Evolutionary conservation across 2,888 invertebrate genomes (phyloP).

Genomic region (Mesorhabditis spiculigera): DNA sequence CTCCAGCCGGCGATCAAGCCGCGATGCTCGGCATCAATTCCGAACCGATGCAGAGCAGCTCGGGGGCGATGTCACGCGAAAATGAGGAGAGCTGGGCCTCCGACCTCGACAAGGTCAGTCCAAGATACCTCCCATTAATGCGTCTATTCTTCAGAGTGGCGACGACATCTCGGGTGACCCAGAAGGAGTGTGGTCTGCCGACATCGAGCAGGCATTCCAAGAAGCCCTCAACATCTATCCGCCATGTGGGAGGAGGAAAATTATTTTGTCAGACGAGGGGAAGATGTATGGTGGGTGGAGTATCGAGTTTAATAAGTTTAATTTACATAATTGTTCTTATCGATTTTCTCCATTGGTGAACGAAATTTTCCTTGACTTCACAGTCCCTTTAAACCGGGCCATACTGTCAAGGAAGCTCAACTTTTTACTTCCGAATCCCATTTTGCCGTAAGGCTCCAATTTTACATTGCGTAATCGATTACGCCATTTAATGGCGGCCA

Average conservation of each 20-base stretch:
- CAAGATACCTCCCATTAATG: no score
- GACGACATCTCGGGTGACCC: slow-evolving; percentile 70
- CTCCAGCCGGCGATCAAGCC: slow-evolving; percentile 32
- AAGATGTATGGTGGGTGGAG: slow-evolving; percentile 98
- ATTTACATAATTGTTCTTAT: no score
- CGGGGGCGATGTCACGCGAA: slow-evolving; percentile 12
- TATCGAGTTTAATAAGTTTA: slow-evolving; percentile 15
- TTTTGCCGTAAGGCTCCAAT: no score
- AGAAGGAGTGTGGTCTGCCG: slow-evolving; percentile 99
- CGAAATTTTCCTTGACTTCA: no score
- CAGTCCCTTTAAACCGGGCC: no score
- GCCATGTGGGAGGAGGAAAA: slow-evolving; percentile 97
- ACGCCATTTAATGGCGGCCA: no score
- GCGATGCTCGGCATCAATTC: slow-evolving; percentile 12
- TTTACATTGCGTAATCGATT: no score
- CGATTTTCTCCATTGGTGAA: no score
- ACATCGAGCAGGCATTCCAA: slow-evolving; percentile 95
- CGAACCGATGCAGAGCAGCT: slow-evolving; percentile 17
- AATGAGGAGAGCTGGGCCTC: slow-evolving; percentile 2
- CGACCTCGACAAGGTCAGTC: background rate
- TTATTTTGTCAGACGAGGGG: slow-evolving; percentile 98
- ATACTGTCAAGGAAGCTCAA: no score
- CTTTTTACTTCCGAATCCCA: no score
- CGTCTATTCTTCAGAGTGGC: slow-evolving; percentile 9
- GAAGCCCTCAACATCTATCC: slow-evolving; percentile 99